These are phyloP conservation scores for Halesus radiatus DNA, from an alignment of 1,140 invertebrate genomes.

Conservation along the genomic window DNA sequence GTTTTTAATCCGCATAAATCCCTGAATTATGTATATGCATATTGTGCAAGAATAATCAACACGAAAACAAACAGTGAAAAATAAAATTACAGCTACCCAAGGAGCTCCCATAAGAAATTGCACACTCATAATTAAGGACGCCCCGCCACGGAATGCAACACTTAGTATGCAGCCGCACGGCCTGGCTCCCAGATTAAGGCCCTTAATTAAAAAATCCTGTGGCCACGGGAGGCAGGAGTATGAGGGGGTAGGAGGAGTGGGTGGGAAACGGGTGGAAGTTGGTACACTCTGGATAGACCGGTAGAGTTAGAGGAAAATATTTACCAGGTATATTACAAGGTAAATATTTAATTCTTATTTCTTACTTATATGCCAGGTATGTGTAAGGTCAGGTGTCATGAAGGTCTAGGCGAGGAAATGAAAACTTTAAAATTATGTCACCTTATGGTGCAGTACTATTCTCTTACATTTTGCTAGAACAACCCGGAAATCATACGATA, in stretches of 20 bases:
- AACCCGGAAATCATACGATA: too few species aligned
- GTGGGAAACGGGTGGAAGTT: neutral
- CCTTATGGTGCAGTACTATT: too few species aligned
- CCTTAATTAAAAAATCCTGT: constrained; percentile 56
- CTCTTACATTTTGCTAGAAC: too few species aligned
- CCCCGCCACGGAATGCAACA: constrained; percentile 32
- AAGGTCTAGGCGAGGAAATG: too few species aligned
- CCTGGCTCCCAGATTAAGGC: constrained; percentile 47
- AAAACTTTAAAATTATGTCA: too few species aligned
- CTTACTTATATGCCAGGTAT: too few species aligned
- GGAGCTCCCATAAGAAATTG: constrained; percentile 32
- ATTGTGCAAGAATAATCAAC: neutral
- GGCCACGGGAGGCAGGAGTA: neutral
- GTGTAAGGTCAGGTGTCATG: too few species aligned
- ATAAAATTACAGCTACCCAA: constrained; percentile 11
- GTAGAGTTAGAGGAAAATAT: too few species aligned
- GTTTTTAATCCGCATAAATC: neutral
- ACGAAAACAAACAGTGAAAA: neutral
- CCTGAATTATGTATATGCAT: neutral
- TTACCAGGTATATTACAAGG: too few species aligned
- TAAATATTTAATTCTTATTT: too few species aligned
- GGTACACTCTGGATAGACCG: too few species aligned
- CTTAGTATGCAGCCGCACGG: constrained; percentile 54
- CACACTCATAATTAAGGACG: constrained; percentile 27
- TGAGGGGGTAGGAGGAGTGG: constrained; percentile 1